Base-by-base conservation (phyloP, 2,888 invertebrate species). In the Aethes cnicana region DNA sequence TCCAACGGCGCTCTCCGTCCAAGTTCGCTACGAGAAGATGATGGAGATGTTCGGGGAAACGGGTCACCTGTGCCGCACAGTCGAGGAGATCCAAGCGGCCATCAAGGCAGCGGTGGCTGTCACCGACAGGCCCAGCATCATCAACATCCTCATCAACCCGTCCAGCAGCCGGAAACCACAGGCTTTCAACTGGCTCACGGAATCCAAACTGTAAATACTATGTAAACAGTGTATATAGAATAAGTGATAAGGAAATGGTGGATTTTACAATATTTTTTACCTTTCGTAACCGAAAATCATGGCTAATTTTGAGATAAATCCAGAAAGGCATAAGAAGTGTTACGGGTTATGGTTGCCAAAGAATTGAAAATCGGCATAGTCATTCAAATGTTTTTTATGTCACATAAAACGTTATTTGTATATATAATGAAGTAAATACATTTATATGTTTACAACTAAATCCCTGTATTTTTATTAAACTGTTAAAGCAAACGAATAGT, bases 161-260 rank as follows among this genome's bases (percentile, higher is more conserved):
- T 92, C 93, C 56, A 95, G 98, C 8, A 96, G 95, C 74, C 92
- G 98, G 58, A 98, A 98, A 81, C 93, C 95, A 26, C 98, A 98
- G 86, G 92, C 94, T 11, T 97, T 97, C 79, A 94, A 92, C 73
- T 98, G 98, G 98, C 90, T 98, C 3, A 97, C 98, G 0, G 96
- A 97, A 83, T 97, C 97, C 4, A 98, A 98, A 81, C 88, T 97
- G 65, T 96, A n/a, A n/a, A n/a, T n/a, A n/a, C n/a, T n/a, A n/a
- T n/a, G n/a, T n/a, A n/a, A n/a, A n/a, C n/a, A n/a, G n/a, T n/a
- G n/a, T n/a, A n/a, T n/a, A n/a, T n/a, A n/a, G n/a, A n/a, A n/a
- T n/a, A n/a, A n/a, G n/a, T n/a, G n/a, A n/a, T n/a, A n/a, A n/a
- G n/a, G n/a, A n/a, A n/a, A n/a, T n/a, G n/a, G n/a, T n/a, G n/a